A percentile compares a stretch with the other conserved stretches of the same genome.
phyloP scores from a whole-genome alignment of 2,797 vertebrate species.

The Knipowitschia caucasica region DNA sequence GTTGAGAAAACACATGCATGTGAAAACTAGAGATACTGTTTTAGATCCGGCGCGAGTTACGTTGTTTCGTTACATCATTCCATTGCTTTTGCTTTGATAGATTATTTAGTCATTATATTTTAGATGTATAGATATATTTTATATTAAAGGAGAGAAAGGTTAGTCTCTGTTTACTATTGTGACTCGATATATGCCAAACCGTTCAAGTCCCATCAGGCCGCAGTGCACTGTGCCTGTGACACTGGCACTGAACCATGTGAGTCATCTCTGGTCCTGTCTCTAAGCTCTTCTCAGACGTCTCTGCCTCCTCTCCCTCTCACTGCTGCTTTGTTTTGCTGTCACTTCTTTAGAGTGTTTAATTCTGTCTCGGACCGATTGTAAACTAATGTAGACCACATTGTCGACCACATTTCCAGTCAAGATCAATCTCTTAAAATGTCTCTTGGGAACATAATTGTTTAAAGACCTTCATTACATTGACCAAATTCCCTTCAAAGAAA shows the following conservation, averaged over 20 bases:
- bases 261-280: constrained; percentile 58
- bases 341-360: constrained; percentile 4
- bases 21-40: no score
- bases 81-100: neutral
- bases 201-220: constrained; percentile 26
- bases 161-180: neutral
- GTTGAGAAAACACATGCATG: no score
- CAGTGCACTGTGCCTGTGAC: constrained; percentile 38
- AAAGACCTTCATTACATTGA: no score
- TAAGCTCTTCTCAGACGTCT: constrained; percentile 46
- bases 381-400: constrained; percentile 3
- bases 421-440: neutral
- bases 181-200: constrained; percentile 9
- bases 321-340: constrained; percentile 40
- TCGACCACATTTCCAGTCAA: neutral
- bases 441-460: no score
- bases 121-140: neutral
- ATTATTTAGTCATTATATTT: neutral
- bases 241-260: constrained; percentile 42
- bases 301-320: constrained; percentile 42
- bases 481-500: no score
- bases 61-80: no score
- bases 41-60: no score
- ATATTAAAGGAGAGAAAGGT: neutral
- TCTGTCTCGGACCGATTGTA: no score